Percentiles rank a stretch among this genome's conserved stretches.
These are phyloP conservation scores for Drosophila athabasca DNA, from an alignment of 1,140 invertebrate species.

Conservation along the genomic window DNA sequence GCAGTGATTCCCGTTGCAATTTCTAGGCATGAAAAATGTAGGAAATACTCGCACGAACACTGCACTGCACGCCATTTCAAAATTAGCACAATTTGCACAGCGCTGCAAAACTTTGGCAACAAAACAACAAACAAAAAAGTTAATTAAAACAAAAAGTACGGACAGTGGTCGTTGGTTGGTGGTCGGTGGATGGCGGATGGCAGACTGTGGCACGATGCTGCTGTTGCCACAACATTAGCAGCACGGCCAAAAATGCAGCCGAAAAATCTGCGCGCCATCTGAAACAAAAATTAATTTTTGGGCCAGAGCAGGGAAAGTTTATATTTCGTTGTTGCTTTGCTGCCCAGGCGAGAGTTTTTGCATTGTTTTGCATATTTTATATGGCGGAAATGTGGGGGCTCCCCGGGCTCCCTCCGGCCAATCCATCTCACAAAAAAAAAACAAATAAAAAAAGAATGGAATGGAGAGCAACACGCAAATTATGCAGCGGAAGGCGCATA, in stretches of 20 bases:
- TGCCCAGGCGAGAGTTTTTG: constrained; percentile 64
- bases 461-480: constrained; percentile 65
- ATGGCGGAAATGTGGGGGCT: constrained; percentile 64
- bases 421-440: constrained; percentile 11
- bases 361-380: constrained; percentile 82
- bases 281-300: constrained; percentile 77
- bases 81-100: constrained; percentile 52
- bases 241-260: constrained; percentile 57
- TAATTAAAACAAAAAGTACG: constrained; percentile 72
- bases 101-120: constrained; percentile 34
- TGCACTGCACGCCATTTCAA: constrained; percentile 26
- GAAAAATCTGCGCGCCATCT: constrained; percentile 66
- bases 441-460: constrained; percentile 21
- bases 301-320: constrained; percentile 58
- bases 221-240: constrained; percentile 70
- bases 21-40: constrained; percentile 28
- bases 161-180: constrained; percentile 36
- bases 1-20: background rate
- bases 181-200: background rate
- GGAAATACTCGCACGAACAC: constrained; percentile 11
- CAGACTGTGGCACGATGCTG: background rate
- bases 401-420: constrained; percentile 10
- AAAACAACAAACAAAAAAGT: constrained; percentile 48
- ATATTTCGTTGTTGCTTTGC: constrained; percentile 39
- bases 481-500: constrained; percentile 74